A percentile compares a stretch with the other conserved stretches of the same genome.
Conservation (phyloP, 53 echinoderm and acorn worm species). For the Antedon mediterranea region DNA sequence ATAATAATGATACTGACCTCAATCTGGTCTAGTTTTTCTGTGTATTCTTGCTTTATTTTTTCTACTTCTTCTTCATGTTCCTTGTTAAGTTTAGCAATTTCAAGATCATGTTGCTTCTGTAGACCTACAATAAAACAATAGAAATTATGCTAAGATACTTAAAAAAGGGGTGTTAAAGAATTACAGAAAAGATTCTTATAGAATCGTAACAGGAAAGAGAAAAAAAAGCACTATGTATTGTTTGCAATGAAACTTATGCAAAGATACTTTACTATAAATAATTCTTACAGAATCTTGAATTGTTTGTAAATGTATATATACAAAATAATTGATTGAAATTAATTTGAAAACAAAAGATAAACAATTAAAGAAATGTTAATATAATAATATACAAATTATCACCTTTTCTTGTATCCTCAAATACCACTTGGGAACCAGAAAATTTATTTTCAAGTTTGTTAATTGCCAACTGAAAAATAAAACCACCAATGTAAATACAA, state of each 20-base stretch:
- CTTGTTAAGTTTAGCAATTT: slow-evolving; percentile 26
- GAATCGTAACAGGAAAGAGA: background rate
- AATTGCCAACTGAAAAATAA: background rate
- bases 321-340: too few species aligned
- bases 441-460: background rate
- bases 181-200: background rate
- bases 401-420: background rate
- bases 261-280: too few species aligned
- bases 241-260: too few species aligned
- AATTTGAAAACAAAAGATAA: too few species aligned
- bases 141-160: background rate
- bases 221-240: background rate
- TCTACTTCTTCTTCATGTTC: slow-evolving; percentile 42
- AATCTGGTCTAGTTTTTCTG: slow-evolving; percentile 57
- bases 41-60: slow-evolving; percentile 37
- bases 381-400: too few species aligned
- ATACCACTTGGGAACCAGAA: background rate
- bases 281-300: too few species aligned
- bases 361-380: too few species aligned
- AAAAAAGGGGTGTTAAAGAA: background rate
- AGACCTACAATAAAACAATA: slow-evolving; percentile 26
- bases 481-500: background rate
- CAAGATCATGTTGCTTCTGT: slow-evolving; percentile 45
- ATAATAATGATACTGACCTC: too few species aligned
- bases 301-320: too few species aligned